These are phyloP conservation scores for Hemicordylus capensis DNA, from an alignment of 2,113 vertebrate species.

Conservation along the genomic window DNA sequence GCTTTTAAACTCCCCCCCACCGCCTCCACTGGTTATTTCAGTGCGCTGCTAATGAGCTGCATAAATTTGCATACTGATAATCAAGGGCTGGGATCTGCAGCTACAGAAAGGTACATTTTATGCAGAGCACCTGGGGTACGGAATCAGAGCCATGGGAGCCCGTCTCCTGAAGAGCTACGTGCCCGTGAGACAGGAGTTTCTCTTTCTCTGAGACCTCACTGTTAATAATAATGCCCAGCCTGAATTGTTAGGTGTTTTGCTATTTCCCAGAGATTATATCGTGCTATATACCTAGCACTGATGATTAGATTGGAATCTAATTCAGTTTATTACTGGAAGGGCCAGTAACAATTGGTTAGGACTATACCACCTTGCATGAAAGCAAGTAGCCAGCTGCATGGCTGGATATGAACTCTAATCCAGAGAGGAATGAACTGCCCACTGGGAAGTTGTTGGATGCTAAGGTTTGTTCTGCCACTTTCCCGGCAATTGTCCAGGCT, in stretches of 20 bases:
- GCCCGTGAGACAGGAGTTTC: no score
- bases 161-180: background rate
- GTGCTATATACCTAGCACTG: background rate
- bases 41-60: background rate
- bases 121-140: background rate
- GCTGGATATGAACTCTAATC: background rate
- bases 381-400: no score
- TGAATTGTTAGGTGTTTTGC: background rate
- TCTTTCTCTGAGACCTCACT: background rate
- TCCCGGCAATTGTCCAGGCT: background rate
- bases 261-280: background rate
- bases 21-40: background rate
- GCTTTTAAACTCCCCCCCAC: background rate
- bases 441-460: background rate
- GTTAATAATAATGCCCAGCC: background rate
- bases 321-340: background rate
- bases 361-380: background rate
- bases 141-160: background rate
- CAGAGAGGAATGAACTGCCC: background rate
- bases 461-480: background rate
- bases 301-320: background rate
- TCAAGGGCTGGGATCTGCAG: background rate
- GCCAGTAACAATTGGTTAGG: background rate
- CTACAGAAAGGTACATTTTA: background rate
- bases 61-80: constrained; percentile 1